phyloP scores from a whole-genome alignment of 2,113 vertebrate species.

The Grammomys surdaster region DNA sequence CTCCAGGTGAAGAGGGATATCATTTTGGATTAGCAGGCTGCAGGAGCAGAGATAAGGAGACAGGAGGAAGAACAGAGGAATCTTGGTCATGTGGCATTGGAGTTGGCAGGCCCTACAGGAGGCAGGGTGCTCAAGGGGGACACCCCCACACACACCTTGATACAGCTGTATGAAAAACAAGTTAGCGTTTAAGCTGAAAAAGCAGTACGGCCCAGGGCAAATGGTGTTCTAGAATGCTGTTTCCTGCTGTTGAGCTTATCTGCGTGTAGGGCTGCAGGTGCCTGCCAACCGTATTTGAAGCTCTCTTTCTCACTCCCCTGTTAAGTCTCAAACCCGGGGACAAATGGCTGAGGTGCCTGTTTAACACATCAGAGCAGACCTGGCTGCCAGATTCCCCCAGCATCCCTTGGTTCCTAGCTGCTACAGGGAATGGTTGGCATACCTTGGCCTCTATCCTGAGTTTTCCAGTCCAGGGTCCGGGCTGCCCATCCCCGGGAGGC shows the following conservation, averaged over 20 bases:
- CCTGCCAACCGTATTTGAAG: no score
- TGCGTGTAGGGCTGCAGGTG: neutral
- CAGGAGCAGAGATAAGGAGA: neutral
- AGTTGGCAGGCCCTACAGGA: neutral
- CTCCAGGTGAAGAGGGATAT: neutral
- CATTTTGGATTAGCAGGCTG: neutral
- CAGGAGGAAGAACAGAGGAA: accelerated
- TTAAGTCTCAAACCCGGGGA: neutral
- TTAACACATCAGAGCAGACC: neutral
- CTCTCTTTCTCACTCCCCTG: neutral
- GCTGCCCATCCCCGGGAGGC: neutral
- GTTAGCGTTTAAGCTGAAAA: neutral
- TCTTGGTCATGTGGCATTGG: neutral
- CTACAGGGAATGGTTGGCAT: neutral
- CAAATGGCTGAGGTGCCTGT: neutral
- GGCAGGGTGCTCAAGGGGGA: neutral
- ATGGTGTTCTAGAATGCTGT: accelerated
- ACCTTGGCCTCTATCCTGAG: neutral
- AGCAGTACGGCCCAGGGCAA: accelerated
- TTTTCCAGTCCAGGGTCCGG: neutral
- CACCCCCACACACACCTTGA: neutral
- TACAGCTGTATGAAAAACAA: neutral
- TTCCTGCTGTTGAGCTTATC: neutral
- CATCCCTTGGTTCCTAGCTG: neutral
- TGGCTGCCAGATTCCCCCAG: neutral